Evolutionary conservation across 2,888 invertebrate species (phyloP), one percentile per base, ranked within the genome.

Genomic region (Thera britannica): DNA sequence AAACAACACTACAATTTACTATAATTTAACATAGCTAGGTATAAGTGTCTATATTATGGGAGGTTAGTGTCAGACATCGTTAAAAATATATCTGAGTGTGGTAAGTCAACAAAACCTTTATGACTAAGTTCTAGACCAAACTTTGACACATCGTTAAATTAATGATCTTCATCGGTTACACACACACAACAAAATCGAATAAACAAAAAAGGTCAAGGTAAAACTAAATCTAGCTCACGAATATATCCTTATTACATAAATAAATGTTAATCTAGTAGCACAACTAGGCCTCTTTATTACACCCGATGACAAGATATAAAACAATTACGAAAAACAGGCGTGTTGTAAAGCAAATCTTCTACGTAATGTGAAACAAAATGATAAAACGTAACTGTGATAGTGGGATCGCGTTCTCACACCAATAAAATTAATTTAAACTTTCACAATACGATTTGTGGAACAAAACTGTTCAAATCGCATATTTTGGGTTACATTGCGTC

Each of bases 401-500:
- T 38, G 63, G 44, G 58, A 58, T 68, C 69, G 52, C 58, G 64
- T 68, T 75, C 72, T 63, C 73, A 74, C 72, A 67, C 63, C 68
- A 58, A 69, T 68, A 49, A 70, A 69, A 75, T 67, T 68, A 65
- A 72, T 67, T 65, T 56, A 62, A n/a, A 70, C 71, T 72, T 72
- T 72, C 72, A 72, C 68, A 70, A 73, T 71, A 49, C 62, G 65
- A 72, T 68, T 72, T 72, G 75, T 70, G 34, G 35, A 70, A 73
- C 73, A 72, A 68, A 75, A 72, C 68, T 67, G 67, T 59, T 62
- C 65, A 61, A 70, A 66, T 67, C 62, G 44, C 66, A 69, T 67
- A 70, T 73, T 69, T 72, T 63, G 36, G 65, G 61, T 61, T 60
- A 51, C 12, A 57, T 72, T 70, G 66, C 70, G 66, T 69, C 74